Evolutionary conservation across 2,797 vertebrate genomes (phyloP).

Genomic region (Pristis pectinata): DNA sequence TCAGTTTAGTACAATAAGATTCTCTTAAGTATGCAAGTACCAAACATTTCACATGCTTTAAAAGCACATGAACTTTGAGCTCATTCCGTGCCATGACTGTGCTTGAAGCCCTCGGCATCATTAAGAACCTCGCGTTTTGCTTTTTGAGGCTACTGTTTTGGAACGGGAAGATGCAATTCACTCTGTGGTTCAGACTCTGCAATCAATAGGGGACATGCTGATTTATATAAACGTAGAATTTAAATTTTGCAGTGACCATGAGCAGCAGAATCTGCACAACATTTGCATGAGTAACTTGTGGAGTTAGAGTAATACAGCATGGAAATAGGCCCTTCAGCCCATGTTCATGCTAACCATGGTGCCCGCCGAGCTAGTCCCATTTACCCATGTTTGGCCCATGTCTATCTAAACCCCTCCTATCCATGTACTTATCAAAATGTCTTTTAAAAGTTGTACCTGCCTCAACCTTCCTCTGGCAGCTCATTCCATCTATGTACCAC

Average conservation of each 20-base stretch:
- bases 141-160: not conserved
- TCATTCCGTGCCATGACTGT: not conserved
- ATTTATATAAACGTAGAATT: not conserved
- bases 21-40: not conserved
- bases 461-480: no score
- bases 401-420: no score
- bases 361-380: no score
- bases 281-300: no score
- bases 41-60: not conserved
- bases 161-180: not conserved
- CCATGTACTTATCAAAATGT: no score
- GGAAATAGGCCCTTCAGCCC: no score
- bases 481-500: no score
- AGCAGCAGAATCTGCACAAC: not conserved
- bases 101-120: not conserved
- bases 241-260: not conserved
- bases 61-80: not conserved
- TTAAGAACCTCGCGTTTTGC: not conserved
- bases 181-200: not conserved
- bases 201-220: not conserved
- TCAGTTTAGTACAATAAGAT: not conserved
- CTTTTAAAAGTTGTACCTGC: no score
- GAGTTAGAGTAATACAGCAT: no score
- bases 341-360: no score
- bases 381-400: no score